Base-by-base conservation (phyloP, 2,888 invertebrate species). In the Euplagia quadripunctaria region DNA sequence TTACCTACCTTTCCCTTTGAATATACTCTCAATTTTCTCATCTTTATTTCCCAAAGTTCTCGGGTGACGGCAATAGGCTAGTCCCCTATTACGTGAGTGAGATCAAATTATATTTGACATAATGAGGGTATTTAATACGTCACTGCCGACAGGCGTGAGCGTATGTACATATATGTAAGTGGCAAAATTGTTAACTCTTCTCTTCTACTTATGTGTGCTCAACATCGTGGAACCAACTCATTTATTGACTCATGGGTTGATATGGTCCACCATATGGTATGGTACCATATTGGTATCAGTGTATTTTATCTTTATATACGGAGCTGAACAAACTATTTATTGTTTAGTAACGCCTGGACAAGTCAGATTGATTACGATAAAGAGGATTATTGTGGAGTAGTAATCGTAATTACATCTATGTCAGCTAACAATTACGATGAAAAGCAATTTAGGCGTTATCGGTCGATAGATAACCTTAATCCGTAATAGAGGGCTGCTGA, bases 361-460 rank as follows among this genome's bases (percentile, higher is more conserved):
- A 41, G 9, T 63, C 16, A 41, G 14, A 31, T 66, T 49, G 31
- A 61, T 61, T 14, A 14, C 12, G 14, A 61, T 12, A 31, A 58
- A 61, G 14, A 61, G 31, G 61, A 31, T 61, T 31, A 31, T 31
- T 61, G 7, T 31, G 31, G 5, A 31, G 31, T 61, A 4, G 43
- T 61, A 61, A 31, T 31, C 31, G 31, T 61, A 46, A 46, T 46
- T 46, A 46, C 43, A 8, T 6, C 1, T 9, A 46, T 46, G 9
- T 46, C 43, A 46, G 61, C 31, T 58, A 58, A 11, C 58, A 20
- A 20, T 65, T 51, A 66, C 49, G 49, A 66, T 66, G 43, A 66
- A 66, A 51, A 66, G 8, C 49, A 66, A 66, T 66, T 49, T 51
- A 66, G 31, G 31, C 16, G 31, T 16, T 66, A 66, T 66, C 49